phyloP scores from a whole-genome alignment of 1,140 invertebrate genomes.

The Choristoneura fumiferana region DNA sequence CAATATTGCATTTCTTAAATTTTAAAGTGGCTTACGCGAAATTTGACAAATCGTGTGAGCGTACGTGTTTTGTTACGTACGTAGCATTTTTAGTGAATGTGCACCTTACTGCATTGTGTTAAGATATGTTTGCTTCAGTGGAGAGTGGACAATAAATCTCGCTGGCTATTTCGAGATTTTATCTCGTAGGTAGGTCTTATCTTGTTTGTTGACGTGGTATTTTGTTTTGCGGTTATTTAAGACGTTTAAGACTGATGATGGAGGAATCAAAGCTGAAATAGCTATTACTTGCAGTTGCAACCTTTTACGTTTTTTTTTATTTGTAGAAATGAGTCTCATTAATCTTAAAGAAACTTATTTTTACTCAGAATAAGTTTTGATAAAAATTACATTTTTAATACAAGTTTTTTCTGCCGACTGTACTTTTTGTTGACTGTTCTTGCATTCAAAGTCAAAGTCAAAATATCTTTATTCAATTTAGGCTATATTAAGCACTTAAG shows the following conservation, averaged over 20 bases:
- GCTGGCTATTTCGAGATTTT: constrained; percentile 14
- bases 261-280: no score
- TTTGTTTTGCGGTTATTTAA: constrained; percentile 13
- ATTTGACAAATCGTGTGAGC: constrained; percentile 8
- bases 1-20: constrained; percentile 19
- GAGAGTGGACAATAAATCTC: constrained; percentile 10
- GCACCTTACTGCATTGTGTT: neutral
- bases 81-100: neutral
- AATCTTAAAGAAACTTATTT: no score
- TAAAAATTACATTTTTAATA: no score
- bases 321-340: no score
- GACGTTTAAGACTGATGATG: neutral
- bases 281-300: no score
- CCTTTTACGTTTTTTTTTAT: no score
- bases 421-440: no score
- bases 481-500: no score
- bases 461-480: no score
- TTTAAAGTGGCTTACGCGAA: constrained; percentile 15
- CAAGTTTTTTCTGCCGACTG: no score
- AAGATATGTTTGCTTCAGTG: neutral
- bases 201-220: constrained; percentile 13
- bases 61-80: constrained; percentile 3
- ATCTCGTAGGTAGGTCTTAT: constrained; percentile 4
- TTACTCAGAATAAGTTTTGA: no score
- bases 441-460: no score